These are phyloP conservation scores for Coreoperca whiteheadi DNA, from an alignment of 2,113 vertebrate genomes.

Conservation along the genomic window DNA sequence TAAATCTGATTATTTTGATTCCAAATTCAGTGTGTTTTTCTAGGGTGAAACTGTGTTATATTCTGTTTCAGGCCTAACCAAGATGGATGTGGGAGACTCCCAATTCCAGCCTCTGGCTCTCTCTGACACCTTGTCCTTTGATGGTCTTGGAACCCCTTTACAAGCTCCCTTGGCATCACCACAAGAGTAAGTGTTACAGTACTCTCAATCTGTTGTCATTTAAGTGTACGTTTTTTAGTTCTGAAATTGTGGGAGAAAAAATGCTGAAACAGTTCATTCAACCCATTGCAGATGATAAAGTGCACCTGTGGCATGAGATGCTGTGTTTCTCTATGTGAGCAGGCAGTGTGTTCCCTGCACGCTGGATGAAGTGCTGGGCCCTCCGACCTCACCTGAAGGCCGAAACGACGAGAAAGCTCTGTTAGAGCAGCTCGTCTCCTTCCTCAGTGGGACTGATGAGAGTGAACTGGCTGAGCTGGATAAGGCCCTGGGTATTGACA, in stretches of 20 bases:
- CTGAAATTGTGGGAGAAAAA: neutral
- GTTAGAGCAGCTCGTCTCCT: slow-evolving; percentile 93
- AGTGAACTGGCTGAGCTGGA: slow-evolving; percentile 93
- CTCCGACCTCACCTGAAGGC: slow-evolving; percentile 91
- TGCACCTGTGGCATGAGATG: neutral
- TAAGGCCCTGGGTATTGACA: slow-evolving; percentile 94
- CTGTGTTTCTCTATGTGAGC: slow-evolving; percentile 29
- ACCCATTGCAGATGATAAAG: neutral
- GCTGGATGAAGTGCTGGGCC: slow-evolving; percentile 92
- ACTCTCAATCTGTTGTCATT: neutral
- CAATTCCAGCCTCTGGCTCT: slow-evolving; percentile 81
- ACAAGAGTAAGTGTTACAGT: slow-evolving; percentile 78
- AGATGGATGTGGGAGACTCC: slow-evolving; percentile 80
- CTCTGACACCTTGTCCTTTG: slow-evolving; percentile 79
- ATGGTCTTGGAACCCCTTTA: slow-evolving; percentile 70
- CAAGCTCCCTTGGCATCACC: slow-evolving; percentile 77
- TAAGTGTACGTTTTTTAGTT: neutral
- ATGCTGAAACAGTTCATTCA: neutral
- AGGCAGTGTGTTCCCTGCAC: slow-evolving; percentile 92
- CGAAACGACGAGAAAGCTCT: slow-evolving; percentile 95
- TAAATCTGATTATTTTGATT: neutral
- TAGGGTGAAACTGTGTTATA: neutral
- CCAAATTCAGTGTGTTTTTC: neutral
- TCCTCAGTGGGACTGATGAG: slow-evolving; percentile 98
- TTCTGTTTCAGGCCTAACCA: slow-evolving; percentile 71